Percentiles rank a stretch among this genome's conserved stretches.
Evolutionary conservation across 2,888 invertebrate genomes (phyloP).

Genomic region (Luperina nickerlii): DNA sequence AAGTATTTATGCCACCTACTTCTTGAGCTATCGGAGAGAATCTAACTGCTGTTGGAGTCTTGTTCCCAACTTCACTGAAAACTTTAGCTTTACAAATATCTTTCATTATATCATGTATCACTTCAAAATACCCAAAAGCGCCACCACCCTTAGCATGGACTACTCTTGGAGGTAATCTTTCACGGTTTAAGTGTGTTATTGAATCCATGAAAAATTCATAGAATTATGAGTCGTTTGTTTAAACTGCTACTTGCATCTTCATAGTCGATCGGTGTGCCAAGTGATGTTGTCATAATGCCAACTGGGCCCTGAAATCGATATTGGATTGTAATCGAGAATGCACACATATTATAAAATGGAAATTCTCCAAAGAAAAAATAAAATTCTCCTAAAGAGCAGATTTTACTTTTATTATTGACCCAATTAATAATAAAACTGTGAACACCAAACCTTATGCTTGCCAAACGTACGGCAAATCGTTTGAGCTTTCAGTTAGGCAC

Average conservation of each 20-base stretch:
- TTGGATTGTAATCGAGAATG: background rate
- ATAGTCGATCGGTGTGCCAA: slow-evolving; percentile 94
- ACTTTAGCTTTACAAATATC: slow-evolving; percentile 94
- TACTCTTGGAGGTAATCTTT: slow-evolving; percentile 97
- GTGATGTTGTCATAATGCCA: slow-evolving; percentile 92
- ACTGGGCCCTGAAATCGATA: slow-evolving; percentile 84
- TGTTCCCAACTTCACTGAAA: slow-evolving; percentile 93
- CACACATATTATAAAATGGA: background rate
- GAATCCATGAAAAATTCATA: slow-evolving; percentile 94
- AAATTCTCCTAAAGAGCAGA: background rate
- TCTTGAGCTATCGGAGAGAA: slow-evolving; percentile 96
- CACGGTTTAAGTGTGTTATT: slow-evolving; percentile 94
- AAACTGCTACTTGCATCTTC: slow-evolving; percentile 92
- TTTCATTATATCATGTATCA: slow-evolving; percentile 93
- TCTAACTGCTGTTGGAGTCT: slow-evolving; percentile 93
- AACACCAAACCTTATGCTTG: slow-evolving; percentile 4
- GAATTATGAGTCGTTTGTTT: slow-evolving; percentile 93
- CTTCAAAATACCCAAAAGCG: slow-evolving; percentile 95
- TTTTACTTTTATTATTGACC: slow-evolving; percentile 27
- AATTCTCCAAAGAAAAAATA: background rate
- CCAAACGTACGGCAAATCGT: slow-evolving; percentile 20
- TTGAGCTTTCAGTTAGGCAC: slow-evolving; percentile 6
- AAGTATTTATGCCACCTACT: slow-evolving; percentile 95
- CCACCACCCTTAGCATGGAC: slow-evolving; percentile 98
- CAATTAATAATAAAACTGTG: slow-evolving; percentile 11